Percentiles rank a stretch among this genome's conserved stretches.
Conservation (phyloP, 1,140 invertebrate species). For the Philaenus spumarius region DNA sequence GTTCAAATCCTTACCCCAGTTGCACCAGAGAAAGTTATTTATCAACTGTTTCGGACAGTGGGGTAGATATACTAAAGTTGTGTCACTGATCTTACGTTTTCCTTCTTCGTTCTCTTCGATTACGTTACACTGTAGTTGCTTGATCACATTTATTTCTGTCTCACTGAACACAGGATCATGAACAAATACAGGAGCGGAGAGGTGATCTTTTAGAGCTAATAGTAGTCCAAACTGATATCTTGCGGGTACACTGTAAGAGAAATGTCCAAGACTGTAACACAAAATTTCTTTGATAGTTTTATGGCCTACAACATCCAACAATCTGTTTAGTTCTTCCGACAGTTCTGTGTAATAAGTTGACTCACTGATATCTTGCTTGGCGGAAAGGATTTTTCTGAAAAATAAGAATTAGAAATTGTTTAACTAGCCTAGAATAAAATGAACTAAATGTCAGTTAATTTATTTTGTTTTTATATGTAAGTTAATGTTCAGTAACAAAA, state of each 20-base stretch:
- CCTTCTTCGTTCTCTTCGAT: conserved; percentile 64
- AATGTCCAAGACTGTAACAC: conserved; percentile 52
- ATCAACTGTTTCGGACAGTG: conserved; percentile 75
- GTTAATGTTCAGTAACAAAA: no score
- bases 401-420: no score
- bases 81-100: conserved; percentile 47
- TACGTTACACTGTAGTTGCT: conserved; percentile 46
- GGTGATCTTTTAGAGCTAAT: conserved; percentile 38
- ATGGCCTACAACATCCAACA: background rate
- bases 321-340: background rate
- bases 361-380: conserved; percentile 3
- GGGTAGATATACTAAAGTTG: conserved; percentile 66
- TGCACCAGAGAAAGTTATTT: conserved; percentile 77
- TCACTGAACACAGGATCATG: conserved; percentile 65
- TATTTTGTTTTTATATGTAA: no score
- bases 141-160: conserved; percentile 52
- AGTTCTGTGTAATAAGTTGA: conserved; percentile 3
- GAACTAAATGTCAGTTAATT: no score
- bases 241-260: conserved; percentile 41
- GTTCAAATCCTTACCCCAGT: conserved; percentile 56
- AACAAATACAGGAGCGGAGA: conserved; percentile 37
- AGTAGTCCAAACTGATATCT: conserved; percentile 50
- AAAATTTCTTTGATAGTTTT: conserved; percentile 39
- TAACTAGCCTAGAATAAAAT: no score
- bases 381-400: conserved; percentile 12